A percentile compares a stretch with the other conserved stretches of the same genome.
phyloP scores from a whole-genome alignment of 2,888 invertebrate genomes.

The Drosophila prostipennis region DNA sequence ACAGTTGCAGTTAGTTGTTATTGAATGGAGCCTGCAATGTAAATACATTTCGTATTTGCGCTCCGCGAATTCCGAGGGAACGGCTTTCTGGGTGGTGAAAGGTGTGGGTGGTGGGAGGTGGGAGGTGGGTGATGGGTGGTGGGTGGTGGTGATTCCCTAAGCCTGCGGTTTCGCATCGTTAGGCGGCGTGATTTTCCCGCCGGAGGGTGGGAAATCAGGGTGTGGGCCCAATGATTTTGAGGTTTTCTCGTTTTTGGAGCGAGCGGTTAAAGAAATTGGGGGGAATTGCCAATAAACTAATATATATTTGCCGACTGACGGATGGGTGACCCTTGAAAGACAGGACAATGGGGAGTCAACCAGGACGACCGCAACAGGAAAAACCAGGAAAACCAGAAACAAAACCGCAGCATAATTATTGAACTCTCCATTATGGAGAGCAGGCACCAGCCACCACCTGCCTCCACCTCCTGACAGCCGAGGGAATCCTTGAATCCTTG shows the following conservation, averaged over 20 bases:
- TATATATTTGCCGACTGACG: slow-evolving; percentile 49
- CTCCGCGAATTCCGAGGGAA: slow-evolving; percentile 1
- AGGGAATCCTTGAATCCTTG: background rate
- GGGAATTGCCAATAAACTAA: slow-evolving; percentile 45
- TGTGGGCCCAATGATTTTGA: slow-evolving; percentile 27
- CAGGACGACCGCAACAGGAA: slow-evolving; percentile 25
- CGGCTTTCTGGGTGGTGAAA: background rate
- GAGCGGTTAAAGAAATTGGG: background rate
- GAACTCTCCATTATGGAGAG: slow-evolving; percentile 56
- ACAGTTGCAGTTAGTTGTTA: slow-evolving; percentile 30
- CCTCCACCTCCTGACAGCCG: no score
- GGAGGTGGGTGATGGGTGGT: no score
- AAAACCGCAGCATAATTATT: slow-evolving; percentile 61
- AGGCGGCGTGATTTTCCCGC: slow-evolving; percentile 41
- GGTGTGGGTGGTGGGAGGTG: background rate
- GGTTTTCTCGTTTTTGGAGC: slow-evolving; percentile 16
- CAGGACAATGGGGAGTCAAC: slow-evolving; percentile 18
- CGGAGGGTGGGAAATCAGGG: background rate
- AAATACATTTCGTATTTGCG: slow-evolving; percentile 45
- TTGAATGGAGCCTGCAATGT: slow-evolving; percentile 29
- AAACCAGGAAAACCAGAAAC: slow-evolving; percentile 37
- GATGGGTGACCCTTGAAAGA: slow-evolving; percentile 16
- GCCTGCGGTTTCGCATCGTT: slow-evolving; percentile 35
- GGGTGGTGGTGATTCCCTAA: slow-evolving; percentile 1
- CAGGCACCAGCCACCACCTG: no score